A percentile compares a stretch with the other conserved stretches of the same genome.
These are phyloP conservation scores for Aphidoletes aphidimyza DNA, from an alignment of 2,888 invertebrate species.

Conservation along the genomic window DNA sequence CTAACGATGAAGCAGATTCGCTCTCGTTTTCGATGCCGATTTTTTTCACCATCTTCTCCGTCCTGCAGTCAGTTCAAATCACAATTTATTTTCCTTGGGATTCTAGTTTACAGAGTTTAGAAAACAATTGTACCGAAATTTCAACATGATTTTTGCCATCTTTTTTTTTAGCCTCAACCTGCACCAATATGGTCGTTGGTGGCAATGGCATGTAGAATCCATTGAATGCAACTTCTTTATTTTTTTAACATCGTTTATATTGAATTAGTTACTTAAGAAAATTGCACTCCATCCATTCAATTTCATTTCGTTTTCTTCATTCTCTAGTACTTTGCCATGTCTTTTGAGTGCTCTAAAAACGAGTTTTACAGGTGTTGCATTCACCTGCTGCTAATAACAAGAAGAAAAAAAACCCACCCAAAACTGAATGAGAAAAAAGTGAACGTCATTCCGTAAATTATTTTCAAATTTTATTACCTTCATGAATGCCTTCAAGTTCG, in stretches of 20 bases:
- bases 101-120: neutral
- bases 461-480: conserved; percentile 1
- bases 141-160: conserved; percentile 1
- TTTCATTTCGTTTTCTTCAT: neutral
- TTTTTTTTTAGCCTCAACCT: no score
- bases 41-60: no score
- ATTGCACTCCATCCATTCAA: neutral
- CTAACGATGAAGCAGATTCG: neutral
- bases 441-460: neutral
- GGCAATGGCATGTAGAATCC: neutral
- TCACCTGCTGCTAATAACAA: no score
- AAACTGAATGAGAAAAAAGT: neutral
- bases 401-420: no score
- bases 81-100: neutral
- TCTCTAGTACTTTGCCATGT: neutral
- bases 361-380: neutral
- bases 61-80: neutral
- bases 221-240: neutral
- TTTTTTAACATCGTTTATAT: neutral
- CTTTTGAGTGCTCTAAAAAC: neutral
- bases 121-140: neutral
- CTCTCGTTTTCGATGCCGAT: no score
- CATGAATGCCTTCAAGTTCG: neutral
- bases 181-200: neutral
- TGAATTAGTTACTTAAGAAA: conserved; percentile 36